phyloP scores from a whole-genome alignment of 2,113 vertebrate genomes.

The Ciconia stormi region DNA sequence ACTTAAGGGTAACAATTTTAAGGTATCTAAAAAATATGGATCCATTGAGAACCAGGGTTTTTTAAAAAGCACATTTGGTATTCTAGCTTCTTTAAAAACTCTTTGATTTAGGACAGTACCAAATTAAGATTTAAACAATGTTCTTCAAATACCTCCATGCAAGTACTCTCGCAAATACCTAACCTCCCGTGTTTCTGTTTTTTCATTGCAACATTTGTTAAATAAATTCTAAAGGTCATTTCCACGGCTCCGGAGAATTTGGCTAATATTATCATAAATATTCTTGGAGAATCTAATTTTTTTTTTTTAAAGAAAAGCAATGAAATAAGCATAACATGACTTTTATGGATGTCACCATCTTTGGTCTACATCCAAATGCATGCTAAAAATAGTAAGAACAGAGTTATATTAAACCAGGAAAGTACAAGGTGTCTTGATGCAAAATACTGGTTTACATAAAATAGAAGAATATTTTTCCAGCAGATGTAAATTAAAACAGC shows the following conservation, averaged over 20 bases:
- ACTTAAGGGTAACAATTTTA: not conserved
- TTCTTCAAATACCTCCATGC: not conserved
- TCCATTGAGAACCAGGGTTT: not conserved
- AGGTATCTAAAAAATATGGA: not conserved
- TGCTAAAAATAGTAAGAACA: slow-evolving; percentile 43
- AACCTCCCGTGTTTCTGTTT: not conserved
- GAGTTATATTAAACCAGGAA: not conserved
- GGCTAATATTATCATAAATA: not conserved
- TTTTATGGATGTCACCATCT: not conserved
- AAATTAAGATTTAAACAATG: not conserved
- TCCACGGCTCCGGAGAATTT: not conserved
- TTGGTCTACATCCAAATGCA: slow-evolving; percentile 26
- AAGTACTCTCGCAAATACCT: not conserved
- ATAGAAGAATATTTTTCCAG: not conserved
- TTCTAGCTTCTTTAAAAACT: not conserved
- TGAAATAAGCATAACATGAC: not conserved
- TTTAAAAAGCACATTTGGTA: not conserved
- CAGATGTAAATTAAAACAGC: not conserved
- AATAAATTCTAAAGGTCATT: not conserved
- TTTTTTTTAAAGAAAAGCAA: not conserved
- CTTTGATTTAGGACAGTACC: not conserved
- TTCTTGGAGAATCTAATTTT: not conserved
- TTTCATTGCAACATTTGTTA: not conserved
- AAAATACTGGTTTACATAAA: not conserved
- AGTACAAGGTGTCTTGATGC: slow-evolving; percentile 46